These are phyloP conservation scores for Aromia moschata DNA, from an alignment of 2,888 invertebrate species.

Conservation along the genomic window DNA sequence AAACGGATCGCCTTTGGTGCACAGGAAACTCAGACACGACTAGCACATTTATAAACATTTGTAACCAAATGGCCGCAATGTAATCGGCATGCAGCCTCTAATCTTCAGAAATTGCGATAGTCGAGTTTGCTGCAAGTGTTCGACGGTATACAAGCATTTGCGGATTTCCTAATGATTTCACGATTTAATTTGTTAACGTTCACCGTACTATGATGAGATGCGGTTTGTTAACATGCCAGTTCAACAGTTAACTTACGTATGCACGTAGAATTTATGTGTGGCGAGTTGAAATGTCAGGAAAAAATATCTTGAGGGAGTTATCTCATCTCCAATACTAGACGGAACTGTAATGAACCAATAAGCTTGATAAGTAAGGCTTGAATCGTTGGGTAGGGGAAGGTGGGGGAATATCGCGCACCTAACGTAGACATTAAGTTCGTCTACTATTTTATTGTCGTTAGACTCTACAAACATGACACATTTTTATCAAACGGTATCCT, in stretches of 20 bases:
- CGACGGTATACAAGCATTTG: constrained; percentile 37
- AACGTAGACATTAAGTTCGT: too few relatives aligned
- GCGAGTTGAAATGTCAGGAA: neutral
- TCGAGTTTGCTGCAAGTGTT: constrained; percentile 31
- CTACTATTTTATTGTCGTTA: too few relatives aligned
- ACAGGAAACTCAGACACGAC: constrained; percentile 10
- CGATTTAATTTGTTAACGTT: constrained; percentile 32
- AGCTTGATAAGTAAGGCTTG: too few relatives aligned
- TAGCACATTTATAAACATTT: constrained; percentile 12
- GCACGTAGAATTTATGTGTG: neutral
- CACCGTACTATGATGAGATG: neutral
- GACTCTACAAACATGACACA: too few relatives aligned
- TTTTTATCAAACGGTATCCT: too few relatives aligned
- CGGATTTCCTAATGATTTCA: constrained; percentile 35
- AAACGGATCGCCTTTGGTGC: constrained; percentile 2
- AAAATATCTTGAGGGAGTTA: too few relatives aligned
- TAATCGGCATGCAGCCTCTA: constrained; percentile 41
- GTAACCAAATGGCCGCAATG: constrained; percentile 35
- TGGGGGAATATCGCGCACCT: too few relatives aligned
- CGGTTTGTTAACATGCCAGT: constrained; percentile 15
- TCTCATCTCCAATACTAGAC: too few relatives aligned
- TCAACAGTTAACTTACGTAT: neutral
- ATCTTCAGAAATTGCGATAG: constrained; percentile 42
- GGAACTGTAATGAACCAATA: too few relatives aligned
- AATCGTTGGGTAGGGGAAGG: too few relatives aligned